Evolutionary conservation across 2,797 vertebrate genomes (phyloP), one percentile per base, ranked within the genome.

Genomic region (Telmatherina bonti): DNA sequence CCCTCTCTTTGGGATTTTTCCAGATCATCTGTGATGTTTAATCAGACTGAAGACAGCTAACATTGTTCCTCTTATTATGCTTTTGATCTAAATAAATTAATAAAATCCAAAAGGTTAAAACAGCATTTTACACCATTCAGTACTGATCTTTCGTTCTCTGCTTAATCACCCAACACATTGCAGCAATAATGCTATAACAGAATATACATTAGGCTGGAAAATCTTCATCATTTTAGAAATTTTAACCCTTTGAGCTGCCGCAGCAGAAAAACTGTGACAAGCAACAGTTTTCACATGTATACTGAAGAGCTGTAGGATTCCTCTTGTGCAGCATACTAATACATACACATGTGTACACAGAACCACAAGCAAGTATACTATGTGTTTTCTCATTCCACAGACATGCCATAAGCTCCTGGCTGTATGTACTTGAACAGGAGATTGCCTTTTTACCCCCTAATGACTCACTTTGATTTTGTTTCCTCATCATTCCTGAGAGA

Each of bases 381-480:
- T 62, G 38, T 43, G 33, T 49, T 47, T 49, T 38, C 20, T 12
- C 10, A 4, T 20, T 13, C 67, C 13, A 70, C 51, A 64, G 47
- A 76, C 64, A 74, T 30, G 41, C 15, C 53, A 63, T 47, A 55
- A 51, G 54, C 79, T 52, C 22, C 47, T 0, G 83, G 83, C 70
- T 73, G 64, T 69, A 30, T 78, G 70, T 60, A 76, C 82, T 76
- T 18, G 45, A 82, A 89, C 49, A 70, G 18, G 0, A 84, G 78
- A 87, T 80, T 85, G 78, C 78, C 36, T 30, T 74, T 52, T 73
- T 69, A 49, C 75, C 72, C 74, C 68, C 58, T 60, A 82, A 87
- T 79, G 67, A 79, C 70, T 84, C 45, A 83, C 86, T 85, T 83
- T 62, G 49, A 81, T 76, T 60, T 71, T 53, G 64, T 86, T 72